Conservation (phyloP, 2,888 invertebrate species). For the Pteria penguin region DNA sequence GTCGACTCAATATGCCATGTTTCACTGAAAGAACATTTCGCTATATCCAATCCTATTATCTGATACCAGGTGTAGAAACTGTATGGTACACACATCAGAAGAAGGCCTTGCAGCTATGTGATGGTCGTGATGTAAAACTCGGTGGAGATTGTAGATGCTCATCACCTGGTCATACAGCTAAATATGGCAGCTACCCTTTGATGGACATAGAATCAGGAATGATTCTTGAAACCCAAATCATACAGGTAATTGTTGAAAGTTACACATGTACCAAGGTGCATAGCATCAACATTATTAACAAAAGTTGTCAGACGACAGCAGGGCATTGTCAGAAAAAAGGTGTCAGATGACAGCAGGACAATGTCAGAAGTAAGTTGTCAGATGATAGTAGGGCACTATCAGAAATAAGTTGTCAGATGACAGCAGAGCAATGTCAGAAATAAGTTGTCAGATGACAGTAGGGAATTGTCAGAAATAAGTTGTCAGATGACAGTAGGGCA, state of each 20-base stretch:
- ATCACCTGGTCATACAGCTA: constrained; percentile 27
- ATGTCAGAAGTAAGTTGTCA: too few species aligned
- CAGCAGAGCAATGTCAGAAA: too few species aligned
- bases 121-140: constrained; percentile 10
- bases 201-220: constrained; percentile 23
- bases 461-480: too few species aligned
- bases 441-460: too few species aligned
- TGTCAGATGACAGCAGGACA: too few species aligned
- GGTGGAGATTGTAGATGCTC: constrained; percentile 31
- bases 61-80: constrained; percentile 15
- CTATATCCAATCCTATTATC: not conserved
- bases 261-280: too few species aligned
- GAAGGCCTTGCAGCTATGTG: not conserved
- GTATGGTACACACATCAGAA: constrained; percentile 15
- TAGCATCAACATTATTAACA: too few species aligned
- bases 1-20: not conserved
- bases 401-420: too few species aligned
- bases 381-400: too few species aligned
- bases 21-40: constrained; percentile 11
- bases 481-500: too few species aligned
- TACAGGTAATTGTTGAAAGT: constrained; percentile 25
- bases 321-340: too few species aligned
- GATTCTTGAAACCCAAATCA: constrained; percentile 22
- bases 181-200: constrained; percentile 23
- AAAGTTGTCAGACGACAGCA: too few species aligned